Conservation (phyloP, 2,113 vertebrate species). For the Xyliphius kryptos region DNA sequence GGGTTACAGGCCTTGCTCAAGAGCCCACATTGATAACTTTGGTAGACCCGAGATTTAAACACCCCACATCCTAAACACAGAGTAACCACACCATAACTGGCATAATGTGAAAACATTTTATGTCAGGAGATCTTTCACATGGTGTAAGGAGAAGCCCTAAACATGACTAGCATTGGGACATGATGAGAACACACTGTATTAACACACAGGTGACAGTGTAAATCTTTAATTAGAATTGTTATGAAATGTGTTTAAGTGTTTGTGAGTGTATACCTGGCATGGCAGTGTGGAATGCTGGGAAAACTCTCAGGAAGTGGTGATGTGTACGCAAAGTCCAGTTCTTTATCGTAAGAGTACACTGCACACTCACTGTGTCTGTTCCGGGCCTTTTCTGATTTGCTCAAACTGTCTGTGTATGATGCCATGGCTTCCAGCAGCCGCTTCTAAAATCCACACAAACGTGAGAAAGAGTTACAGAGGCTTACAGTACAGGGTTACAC, state of each 20-base stretch:
- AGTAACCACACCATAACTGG: too few relatives aligned
- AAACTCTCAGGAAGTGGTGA: constrained; percentile 81
- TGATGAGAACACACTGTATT: too few relatives aligned
- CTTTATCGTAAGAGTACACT: constrained; percentile 71
- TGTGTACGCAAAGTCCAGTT: constrained; percentile 65
- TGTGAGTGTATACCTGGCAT: constrained; percentile 64
- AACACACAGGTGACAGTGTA: background rate
- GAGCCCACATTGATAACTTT: too few relatives aligned
- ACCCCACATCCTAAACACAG: too few relatives aligned
- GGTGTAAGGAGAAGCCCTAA: too few relatives aligned
- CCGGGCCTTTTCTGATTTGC: constrained; percentile 74
- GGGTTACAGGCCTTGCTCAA: too few relatives aligned
- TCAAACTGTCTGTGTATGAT: constrained; percentile 68
- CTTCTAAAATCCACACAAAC: constrained; percentile 61
- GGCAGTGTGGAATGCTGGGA: constrained; percentile 73
- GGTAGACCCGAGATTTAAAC: too few relatives aligned
- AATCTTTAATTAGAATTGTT: background rate
- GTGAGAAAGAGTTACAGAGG: background rate
- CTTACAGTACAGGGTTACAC: too few relatives aligned
- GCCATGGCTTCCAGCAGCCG: constrained; percentile 88
- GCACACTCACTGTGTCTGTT: constrained; percentile 86
- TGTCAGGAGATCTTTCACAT: too few relatives aligned
- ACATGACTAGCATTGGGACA: too few relatives aligned
- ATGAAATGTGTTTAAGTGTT: background rate
- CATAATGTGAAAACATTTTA: too few relatives aligned